These are phyloP conservation scores for Apodemus speciosus DNA, from an alignment of 2,113 vertebrate genomes.

Conservation along the genomic window DNA sequence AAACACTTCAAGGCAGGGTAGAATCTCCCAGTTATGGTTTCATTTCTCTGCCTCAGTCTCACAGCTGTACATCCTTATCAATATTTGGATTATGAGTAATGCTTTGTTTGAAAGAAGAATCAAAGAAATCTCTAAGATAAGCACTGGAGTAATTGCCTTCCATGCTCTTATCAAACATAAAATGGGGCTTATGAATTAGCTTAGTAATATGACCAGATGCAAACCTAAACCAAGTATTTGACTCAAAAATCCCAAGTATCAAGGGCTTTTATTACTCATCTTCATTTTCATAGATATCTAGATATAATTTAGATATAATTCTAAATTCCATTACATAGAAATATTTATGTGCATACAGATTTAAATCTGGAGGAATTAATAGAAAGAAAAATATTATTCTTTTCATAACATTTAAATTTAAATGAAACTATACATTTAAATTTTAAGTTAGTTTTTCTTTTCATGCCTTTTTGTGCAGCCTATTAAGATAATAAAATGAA, in stretches of 20 bases:
- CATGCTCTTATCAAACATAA: constrained; percentile 5
- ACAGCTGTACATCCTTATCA: background rate
- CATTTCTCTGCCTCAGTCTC: background rate
- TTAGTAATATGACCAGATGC: background rate
- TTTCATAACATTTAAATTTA: background rate
- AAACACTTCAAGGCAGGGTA: background rate
- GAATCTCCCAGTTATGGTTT: background rate
- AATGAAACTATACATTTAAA: background rate
- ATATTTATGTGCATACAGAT: background rate
- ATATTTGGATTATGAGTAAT: background rate
- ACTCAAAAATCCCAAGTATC: constrained; percentile 1
- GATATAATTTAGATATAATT: background rate
- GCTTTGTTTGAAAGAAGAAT: constrained; percentile 18
- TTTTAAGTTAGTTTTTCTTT: background rate
- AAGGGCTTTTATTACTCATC: background rate
- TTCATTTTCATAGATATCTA: background rate
- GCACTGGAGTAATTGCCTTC: background rate
- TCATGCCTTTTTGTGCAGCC: background rate
- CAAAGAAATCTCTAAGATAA: background rate
- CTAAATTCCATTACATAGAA: background rate
- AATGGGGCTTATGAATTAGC: constrained; percentile 1
- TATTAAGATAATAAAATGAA: background rate
- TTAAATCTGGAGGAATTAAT: background rate
- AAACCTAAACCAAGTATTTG: constrained; percentile 5
- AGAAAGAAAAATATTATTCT: background rate